Evolutionary conservation across 1,140 invertebrate genomes (phyloP).

Genomic region (Atta colombica): DNA sequence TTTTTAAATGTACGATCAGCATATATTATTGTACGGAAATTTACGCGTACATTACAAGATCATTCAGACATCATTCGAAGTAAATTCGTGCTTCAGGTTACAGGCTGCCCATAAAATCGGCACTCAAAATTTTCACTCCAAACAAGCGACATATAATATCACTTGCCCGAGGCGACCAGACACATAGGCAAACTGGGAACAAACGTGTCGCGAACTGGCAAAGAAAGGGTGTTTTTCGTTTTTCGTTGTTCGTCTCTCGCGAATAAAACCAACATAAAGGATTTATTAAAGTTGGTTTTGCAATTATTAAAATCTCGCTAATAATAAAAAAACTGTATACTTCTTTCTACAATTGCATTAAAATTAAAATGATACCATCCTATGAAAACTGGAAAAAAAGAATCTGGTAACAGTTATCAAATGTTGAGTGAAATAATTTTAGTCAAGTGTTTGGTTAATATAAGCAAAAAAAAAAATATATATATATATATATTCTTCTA

Average conservation of each 20-base stretch:
- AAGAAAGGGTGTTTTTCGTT: constrained; percentile 35
- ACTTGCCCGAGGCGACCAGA: not conserved
- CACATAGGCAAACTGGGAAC: constrained; percentile 36
- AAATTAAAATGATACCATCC: not conserved
- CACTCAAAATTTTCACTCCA: constrained; percentile 49
- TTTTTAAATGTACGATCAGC: not conserved
- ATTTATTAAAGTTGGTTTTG: not conserved
- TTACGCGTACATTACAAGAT: not conserved
- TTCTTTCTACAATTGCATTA: not conserved
- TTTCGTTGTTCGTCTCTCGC: not conserved
- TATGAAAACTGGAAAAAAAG: not conserved
- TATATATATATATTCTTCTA: too few relatives aligned
- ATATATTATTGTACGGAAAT: not conserved
- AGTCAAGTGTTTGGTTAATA: too few relatives aligned
- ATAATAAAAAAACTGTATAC: not conserved
- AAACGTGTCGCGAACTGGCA: constrained; percentile 20
- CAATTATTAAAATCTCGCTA: not conserved
- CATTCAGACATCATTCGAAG: not conserved
- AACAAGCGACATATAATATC: constrained; percentile 46
- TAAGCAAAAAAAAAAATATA: too few relatives aligned
- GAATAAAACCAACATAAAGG: not conserved
- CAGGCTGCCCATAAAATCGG: not conserved
- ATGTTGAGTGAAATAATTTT: too few relatives aligned
- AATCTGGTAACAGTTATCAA: too few relatives aligned
- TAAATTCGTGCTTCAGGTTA: not conserved